Evolutionary conservation across 2,888 invertebrate species (phyloP), one percentile per base, ranked within the genome.

Genomic region (Hymenopus coronatus): DNA sequence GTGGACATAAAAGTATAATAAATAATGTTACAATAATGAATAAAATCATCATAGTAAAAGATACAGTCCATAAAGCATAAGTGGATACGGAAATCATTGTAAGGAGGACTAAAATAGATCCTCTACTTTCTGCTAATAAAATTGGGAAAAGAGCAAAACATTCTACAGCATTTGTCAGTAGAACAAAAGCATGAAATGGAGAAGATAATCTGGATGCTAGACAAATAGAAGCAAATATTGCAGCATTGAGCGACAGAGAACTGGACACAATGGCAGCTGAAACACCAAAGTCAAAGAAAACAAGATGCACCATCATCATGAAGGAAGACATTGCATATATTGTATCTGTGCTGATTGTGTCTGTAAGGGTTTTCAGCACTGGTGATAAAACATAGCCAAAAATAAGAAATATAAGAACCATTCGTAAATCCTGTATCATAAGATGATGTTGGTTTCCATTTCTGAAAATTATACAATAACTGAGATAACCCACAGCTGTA

Each of bases 321-420:
- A 97, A 94, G 28, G 97, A 96, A 28, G 99, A 96, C 95, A 97
- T 98, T 1, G 98, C 98, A 92, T 98, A 99, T 92, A 99, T 99
- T 0, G 99, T 99, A 92, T 99, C 99, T 0, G 99, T 99, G 92
- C 98, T 98, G 3, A 99, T 97, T 0, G 99, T 98, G 92, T 98
- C 98, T 0, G 99, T 99, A 87, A 99, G 94, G 0, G 98, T 99
- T 93, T 99, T 98, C 70, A 99, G 93, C 28, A 99, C 95, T 0
- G 99, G 99, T 0, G 99, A 98, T 90, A 99, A 94, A 88, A 98
- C 95, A 92, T 97, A 98, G 1, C 98, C 98, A 92, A 98, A 97
- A 0, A 97, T 95, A 2, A 98, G 92, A 92, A 98, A 98, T 14
- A 98, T 96, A 81, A 97, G 92, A 0, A 97, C 95, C 0, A 97